Conservation (phyloP, 1,140 invertebrate genomes). For the Trichonephila clavata region DNA sequence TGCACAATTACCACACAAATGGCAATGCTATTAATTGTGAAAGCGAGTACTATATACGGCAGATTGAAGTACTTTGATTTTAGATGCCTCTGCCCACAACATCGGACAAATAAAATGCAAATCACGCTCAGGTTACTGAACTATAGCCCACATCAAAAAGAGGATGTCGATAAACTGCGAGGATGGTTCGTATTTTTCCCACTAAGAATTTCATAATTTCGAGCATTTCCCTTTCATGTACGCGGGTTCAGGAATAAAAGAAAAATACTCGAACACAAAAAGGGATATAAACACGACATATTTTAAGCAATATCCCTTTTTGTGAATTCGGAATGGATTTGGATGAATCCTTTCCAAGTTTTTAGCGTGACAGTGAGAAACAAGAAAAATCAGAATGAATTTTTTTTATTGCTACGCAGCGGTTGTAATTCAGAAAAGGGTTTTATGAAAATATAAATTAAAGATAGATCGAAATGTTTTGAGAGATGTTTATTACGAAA, state of each 20-base stretch:
- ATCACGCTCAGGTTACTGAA: not conserved
- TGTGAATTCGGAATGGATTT: not conserved
- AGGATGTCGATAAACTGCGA: not conserved
- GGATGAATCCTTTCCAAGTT: not conserved
- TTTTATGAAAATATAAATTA: too few species aligned
- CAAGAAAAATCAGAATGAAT: too few species aligned
- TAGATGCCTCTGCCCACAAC: not conserved
- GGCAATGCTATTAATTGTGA: too few species aligned
- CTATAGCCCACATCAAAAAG: slow-evolving; percentile 15
- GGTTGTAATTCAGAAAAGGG: too few species aligned
- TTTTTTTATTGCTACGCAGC: too few species aligned
- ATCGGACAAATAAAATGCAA: not conserved
- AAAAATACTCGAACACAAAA: not conserved
- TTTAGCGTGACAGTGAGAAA: not conserved
- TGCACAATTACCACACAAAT: too few species aligned
- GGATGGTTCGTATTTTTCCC: not conserved
- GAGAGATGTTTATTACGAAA: too few species aligned
- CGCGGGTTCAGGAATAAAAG: not conserved
- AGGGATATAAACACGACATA: not conserved
- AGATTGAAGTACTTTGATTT: not conserved
- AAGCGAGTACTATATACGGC: too few species aligned
- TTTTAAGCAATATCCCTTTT: not conserved
- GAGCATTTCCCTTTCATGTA: not conserved
- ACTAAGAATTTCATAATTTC: not conserved
- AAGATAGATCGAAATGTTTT: too few species aligned